Conservation (phyloP, 2,888 invertebrate species). For the Adineta ricciae region DNA sequence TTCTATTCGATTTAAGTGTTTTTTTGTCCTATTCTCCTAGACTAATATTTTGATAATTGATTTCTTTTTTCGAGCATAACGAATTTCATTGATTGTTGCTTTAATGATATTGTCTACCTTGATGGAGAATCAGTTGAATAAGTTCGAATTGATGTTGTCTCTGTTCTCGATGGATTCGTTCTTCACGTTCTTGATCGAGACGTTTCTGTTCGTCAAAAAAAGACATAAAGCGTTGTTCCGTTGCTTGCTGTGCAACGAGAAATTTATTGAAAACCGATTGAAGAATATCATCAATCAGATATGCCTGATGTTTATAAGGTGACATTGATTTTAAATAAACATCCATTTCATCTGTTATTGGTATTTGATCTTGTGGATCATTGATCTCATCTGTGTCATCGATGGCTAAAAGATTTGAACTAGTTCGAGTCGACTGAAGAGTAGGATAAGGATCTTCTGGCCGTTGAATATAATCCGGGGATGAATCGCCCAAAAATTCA, state of each 20-base stretch:
- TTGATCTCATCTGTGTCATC: not conserved
- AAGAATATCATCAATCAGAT: constrained; percentile 6
- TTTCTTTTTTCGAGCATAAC: not conserved
- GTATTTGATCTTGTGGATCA: not conserved
- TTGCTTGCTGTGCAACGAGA: not conserved
- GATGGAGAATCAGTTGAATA: not conserved
- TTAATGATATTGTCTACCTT: not conserved
- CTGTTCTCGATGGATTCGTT: not conserved
- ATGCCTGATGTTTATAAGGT: constrained; percentile 9
- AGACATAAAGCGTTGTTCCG: constrained; percentile 5
- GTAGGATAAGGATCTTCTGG: not conserved
- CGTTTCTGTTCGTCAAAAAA: not conserved
- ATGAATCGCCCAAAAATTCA: not conserved
- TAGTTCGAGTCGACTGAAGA: not conserved
- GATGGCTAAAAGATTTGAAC: not conserved
- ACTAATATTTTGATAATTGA: not conserved
- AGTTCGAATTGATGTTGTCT: constrained; percentile 7
- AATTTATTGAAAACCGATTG: not conserved
- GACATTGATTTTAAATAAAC: not conserved
- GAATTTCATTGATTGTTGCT: not conserved
- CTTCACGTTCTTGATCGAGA: constrained; percentile 9
- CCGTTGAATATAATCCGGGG: not conserved
- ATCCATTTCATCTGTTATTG: not conserved
- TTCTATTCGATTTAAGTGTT: not conserved
- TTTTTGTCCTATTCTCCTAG: not conserved